These are phyloP conservation scores for Oophaga pumilio DNA, from an alignment of 2,113 vertebrate genomes.

Conservation along the genomic window DNA sequence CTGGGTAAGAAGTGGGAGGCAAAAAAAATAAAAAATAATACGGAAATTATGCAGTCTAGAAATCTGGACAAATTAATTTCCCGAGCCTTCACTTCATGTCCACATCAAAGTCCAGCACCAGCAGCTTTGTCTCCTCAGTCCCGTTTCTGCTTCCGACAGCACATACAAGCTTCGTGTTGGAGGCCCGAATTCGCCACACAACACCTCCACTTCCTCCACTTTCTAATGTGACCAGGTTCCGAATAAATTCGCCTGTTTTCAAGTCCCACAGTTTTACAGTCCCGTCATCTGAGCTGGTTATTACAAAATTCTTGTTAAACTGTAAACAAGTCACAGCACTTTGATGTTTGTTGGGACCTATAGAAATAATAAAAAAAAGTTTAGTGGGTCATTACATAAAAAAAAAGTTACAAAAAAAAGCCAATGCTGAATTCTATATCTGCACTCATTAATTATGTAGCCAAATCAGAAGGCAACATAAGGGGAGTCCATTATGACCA, in stretches of 20 bases:
- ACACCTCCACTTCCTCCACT: conserved; percentile 97
- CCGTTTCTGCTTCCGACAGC: conserved; percentile 97
- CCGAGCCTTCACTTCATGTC: conserved; percentile 93
- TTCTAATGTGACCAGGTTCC: conserved; percentile 98
- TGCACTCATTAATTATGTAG: neutral
- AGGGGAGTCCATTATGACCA: too few relatives aligned
- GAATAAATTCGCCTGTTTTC: conserved; percentile 99
- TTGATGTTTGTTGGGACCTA: conserved; percentile 99
- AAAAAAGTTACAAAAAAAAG: neutral
- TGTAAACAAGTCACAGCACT: conserved; percentile 99
- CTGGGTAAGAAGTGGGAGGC: conserved; percentile 63
- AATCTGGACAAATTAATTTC: conserved; percentile 72
- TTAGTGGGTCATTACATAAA: neutral
- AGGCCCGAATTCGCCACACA: conserved; percentile 97
- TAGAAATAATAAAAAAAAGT: conserved; percentile 49
- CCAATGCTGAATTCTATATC: neutral
- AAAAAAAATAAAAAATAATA: conserved; percentile 58
- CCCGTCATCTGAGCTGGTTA: conserved; percentile 99
- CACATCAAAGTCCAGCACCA: conserved; percentile 99
- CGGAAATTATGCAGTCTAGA: conserved; percentile 71
- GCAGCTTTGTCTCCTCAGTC: conserved; percentile 99
- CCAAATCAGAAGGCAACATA: too few relatives aligned
- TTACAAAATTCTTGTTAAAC: conserved; percentile 99
- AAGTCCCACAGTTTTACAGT: conserved; percentile 99
- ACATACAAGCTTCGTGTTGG: conserved; percentile 98